Evolutionary conservation across 2,113 vertebrate species (phyloP), one percentile per base, ranked within the genome.

Genomic region (Haplochromis vanheusdeni): DNA sequence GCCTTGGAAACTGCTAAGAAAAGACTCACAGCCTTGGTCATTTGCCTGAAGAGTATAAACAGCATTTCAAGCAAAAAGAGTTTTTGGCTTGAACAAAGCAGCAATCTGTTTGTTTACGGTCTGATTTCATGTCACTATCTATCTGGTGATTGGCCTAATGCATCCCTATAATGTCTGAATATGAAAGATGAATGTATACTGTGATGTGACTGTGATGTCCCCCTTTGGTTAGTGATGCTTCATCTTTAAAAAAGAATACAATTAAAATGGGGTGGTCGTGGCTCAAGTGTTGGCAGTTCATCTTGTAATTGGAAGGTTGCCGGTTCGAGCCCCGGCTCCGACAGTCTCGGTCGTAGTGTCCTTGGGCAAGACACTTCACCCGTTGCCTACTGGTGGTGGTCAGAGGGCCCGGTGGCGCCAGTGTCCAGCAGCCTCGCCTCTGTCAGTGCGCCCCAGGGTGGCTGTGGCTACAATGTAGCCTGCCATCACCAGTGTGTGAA

Each of bases 311-410:
- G 56, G 56, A 60, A 60, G 56, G 56, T 31, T 60, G 56, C 3
- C 56, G 0, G 8, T 60, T 60, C 0, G 14, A 60, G 26, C 14
- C 26, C 26, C 5, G 14, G 56, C 26, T 31, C 8, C 2, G 5
- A 58, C 26, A 58, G 26, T 31, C 56, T 58, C 14, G 1, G 56
- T 31, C 0, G 8, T 58, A 0, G 56, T 58, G 26, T 58, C 56
- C 26, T 58, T 31, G 26, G 56, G 56, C 14, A 31, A 58, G 8
- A 58, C 26, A 58, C 7, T 9, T 58, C 26, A 58, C 26, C 56
- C 3, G 0, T 31, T 58, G 55, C 26, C 56, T 31, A 17, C 26
- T 60, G 56, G 14, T 58, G 5, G 26, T 31, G 2, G 26, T 60
- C 56, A 31, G 26, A 31, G 14, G 56, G 56, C 26, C 14, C 37